Evolutionary conservation across 2,113 vertebrate genomes (phyloP).

Genomic region (Phaethornis superciliosus): DNA sequence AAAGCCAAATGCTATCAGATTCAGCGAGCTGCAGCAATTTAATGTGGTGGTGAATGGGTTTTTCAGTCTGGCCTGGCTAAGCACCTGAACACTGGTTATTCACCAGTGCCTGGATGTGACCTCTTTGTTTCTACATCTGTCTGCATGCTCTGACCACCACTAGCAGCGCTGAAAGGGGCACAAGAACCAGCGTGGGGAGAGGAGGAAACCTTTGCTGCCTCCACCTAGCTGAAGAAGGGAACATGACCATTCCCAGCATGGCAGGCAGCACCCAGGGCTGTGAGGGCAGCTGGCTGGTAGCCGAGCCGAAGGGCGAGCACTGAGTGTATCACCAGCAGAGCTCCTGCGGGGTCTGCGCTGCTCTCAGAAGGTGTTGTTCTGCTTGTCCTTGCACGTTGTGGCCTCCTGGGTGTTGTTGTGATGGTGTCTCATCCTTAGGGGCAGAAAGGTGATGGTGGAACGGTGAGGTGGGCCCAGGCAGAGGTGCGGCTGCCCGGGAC

Average conservation of each 20-base stretch:
- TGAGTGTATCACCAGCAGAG: fast-evolving
- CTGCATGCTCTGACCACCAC: background rate
- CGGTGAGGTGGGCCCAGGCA: background rate
- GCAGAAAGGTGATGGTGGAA: background rate
- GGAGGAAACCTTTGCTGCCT: background rate
- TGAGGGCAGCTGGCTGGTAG: background rate
- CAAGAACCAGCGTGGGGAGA: background rate
- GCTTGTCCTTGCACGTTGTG: background rate
- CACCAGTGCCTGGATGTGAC: background rate
- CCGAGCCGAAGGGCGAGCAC: background rate
- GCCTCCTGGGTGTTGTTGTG: conserved; percentile 44
- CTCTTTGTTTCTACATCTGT: background rate
- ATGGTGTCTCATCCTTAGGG: conserved; percentile 61
- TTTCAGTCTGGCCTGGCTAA: background rate
- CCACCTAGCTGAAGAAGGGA: background rate
- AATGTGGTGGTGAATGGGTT: background rate
- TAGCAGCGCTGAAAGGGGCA: background rate
- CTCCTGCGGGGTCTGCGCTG: background rate
- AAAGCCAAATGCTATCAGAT: background rate
- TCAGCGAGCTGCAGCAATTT: background rate
- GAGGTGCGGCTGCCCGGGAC: fast-evolving
- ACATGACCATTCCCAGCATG: background rate
- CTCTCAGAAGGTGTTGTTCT: conserved; percentile 59
- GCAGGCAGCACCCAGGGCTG: background rate
- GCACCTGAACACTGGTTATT: background rate